Evolutionary conservation across 2,888 invertebrate genomes (phyloP), one percentile per base, ranked within the genome.

Genomic region (Macrophya annulata): DNA sequence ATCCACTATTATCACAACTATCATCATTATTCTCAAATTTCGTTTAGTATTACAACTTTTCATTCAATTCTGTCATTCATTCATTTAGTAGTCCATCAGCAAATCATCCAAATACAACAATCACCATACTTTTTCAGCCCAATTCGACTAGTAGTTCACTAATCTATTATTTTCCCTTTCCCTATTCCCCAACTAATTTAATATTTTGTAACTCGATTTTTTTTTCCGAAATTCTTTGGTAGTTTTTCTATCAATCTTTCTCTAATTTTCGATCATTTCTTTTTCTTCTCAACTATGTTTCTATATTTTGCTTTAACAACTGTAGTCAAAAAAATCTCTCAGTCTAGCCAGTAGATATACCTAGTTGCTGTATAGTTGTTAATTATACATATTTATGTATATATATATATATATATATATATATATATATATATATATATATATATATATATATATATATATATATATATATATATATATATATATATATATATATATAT

Each of bases 311-410:
- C 15, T 15, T 15, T n/a, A 43, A 76, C 76, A 48, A 4, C 43
- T 48, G n/a, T 5, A n/a, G 5, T 55, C 55, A 55, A 55, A 55
- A 51, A n/a, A 8, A n/a, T n/a, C n/a, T 55, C 55, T n/a, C 55
- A n/a, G n/a, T n/a, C n/a, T 6, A 55, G n/a, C n/a, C 8, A 37
- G 68, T 37, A 0, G 12, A 12, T 31, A 48, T 17, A n/a, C n/a
- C n/a, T n/a, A 15, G 25, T 17, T 31, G 5, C 10, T 12, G n/a
- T 74, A 74, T 74, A 45, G 45, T 74, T 74, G 72, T 74, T 55
- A 55, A 51, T 77, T 77, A 77, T 45, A 77, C 31, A 77, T 37
- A 77, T 37, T 2, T 31, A 31, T 65, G 21, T n/a, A n/a, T n/a
- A n/a, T n/a, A n/a, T n/a, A n/a, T n/a, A n/a, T n/a, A n/a, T n/a